phyloP scores from a whole-genome alignment of 2,113 vertebrate genomes.

The Antechinus stuartii region DNA sequence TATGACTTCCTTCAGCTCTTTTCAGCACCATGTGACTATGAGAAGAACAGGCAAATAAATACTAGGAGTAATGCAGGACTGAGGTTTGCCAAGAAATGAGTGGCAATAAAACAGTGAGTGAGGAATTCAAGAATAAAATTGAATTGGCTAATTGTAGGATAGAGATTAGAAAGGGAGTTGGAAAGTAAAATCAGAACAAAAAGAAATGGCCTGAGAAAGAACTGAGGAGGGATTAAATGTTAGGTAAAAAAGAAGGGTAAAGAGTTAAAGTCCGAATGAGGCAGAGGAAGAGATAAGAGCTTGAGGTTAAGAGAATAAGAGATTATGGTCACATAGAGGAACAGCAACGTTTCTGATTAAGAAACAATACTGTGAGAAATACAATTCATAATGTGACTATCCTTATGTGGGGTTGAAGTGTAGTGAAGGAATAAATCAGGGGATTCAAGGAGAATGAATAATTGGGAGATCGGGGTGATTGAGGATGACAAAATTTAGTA shows the following conservation, averaged over 20 bases:
- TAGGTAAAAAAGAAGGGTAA: background rate
- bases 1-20: background rate
- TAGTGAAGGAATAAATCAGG: background rate
- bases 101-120: background rate
- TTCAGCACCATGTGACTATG: background rate
- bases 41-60: background rate
- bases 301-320: background rate
- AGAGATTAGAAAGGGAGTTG: background rate
- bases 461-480: background rate
- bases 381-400: no score
- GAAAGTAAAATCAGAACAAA: background rate
- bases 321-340: background rate
- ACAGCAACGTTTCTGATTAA: background rate
- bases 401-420: background rate
- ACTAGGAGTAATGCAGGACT: background rate
- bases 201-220: background rate
- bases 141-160: background rate
- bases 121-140: background rate
- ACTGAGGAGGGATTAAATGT: background rate
- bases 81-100: background rate
- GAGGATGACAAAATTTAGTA: background rate
- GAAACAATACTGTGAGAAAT: background rate
- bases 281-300: background rate
- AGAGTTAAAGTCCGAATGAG: background rate
- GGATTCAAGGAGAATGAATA: background rate